Evolutionary conservation across 2,797 vertebrate species (phyloP).

Genomic region (Epinephelus awoara): DNA sequence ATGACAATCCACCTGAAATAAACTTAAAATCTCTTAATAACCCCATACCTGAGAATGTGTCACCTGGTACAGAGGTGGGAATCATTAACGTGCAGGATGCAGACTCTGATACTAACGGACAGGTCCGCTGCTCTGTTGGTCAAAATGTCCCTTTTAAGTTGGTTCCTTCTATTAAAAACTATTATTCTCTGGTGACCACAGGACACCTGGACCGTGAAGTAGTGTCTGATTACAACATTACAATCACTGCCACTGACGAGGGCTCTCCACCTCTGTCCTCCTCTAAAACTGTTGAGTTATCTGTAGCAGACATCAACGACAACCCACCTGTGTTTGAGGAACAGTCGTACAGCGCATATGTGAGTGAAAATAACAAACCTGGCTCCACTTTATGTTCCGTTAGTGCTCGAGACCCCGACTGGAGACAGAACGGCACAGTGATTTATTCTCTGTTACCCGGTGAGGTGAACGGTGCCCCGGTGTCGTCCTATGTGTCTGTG

Average conservation of each 20-base stretch:
- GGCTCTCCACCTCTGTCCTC: slow-evolving; percentile 56
- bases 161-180: slow-evolving; percentile 7
- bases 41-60: slow-evolving; percentile 30
- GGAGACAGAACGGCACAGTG: too few relatives aligned
- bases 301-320: slow-evolving; percentile 35
- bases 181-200: slow-evolving; percentile 67
- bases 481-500: too few relatives aligned
- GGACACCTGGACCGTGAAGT: slow-evolving; percentile 73
- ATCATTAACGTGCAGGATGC: slow-evolving; percentile 73
- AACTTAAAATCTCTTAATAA: slow-evolving; percentile 72
- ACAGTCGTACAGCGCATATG: slow-evolving; percentile 60
- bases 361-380: slow-evolving; percentile 75
- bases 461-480: too few relatives aligned
- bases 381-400: slow-evolving; percentile 23
- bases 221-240: slow-evolving; percentile 73
- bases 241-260: slow-evolving; percentile 42
- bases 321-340: slow-evolving; percentile 61
- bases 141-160: slow-evolving; percentile 79
- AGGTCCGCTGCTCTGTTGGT: slow-evolving; percentile 74
- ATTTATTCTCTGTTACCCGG: too few relatives aligned
- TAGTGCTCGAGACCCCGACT: too few relatives aligned
- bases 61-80: slow-evolving; percentile 70
- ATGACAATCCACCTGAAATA: slow-evolving; percentile 81
- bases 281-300: too few relatives aligned
- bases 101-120: slow-evolving; percentile 78